Percentiles rank a stretch among this genome's conserved stretches.
These are phyloP conservation scores for Piaya cayana DNA, from an alignment of 2,113 vertebrate species.

Conservation along the genomic window DNA sequence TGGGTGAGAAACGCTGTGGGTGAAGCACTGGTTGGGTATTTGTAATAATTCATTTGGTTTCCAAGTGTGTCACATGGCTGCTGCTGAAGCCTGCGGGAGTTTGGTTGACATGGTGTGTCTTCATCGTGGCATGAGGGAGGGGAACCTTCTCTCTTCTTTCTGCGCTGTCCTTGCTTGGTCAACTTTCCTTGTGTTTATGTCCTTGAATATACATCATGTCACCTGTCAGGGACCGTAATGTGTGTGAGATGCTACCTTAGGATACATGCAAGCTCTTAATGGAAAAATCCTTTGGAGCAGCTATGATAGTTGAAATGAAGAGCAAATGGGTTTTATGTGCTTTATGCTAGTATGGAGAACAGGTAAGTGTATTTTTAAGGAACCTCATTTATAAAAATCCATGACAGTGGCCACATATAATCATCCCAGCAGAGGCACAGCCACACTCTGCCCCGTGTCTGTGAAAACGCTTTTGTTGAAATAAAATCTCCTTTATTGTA, in stretches of 20 bases:
- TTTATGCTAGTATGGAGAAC: background rate
- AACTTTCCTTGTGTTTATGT: background rate
- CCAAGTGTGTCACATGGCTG: background rate
- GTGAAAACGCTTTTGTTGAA: background rate
- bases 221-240: background rate
- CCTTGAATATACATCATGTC: background rate
- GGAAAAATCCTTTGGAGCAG: background rate
- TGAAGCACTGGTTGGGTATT: background rate
- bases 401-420: background rate
- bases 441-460: rapidly evolving
- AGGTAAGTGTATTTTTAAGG: background rate
- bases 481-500: background rate
- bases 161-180: background rate
- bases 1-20: background rate
- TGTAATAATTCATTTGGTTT: background rate
- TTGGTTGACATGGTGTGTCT: background rate
- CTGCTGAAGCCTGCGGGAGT: background rate
- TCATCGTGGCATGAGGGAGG: rapidly evolving
- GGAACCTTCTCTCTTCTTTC: background rate
- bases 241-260: background rate
- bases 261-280: background rate
- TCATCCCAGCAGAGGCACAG: background rate
- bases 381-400: background rate
- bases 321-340: background rate
- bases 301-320: background rate